A percentile compares a stretch with the other conserved stretches of the same genome.
These are phyloP conservation scores for Lasioglossum malachurum DNA, from an alignment of 2,888 invertebrate species.

Conservation along the genomic window DNA sequence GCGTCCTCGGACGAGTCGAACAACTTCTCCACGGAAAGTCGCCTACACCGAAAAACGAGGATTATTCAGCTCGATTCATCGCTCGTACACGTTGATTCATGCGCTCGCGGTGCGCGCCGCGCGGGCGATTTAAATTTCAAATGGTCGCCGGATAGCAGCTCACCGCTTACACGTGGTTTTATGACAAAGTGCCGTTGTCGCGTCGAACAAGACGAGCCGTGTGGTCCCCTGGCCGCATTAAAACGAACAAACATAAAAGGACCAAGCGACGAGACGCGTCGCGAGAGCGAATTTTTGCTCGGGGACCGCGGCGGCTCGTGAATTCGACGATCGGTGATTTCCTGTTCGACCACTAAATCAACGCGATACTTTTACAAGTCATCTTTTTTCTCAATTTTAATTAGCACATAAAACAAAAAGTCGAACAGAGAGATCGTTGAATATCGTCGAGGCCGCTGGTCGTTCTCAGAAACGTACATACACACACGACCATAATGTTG, in stretches of 20 bases:
- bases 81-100: constrained; percentile 65
- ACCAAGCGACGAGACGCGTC: constrained; percentile 13
- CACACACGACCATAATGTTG: not conserved
- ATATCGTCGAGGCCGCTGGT: constrained; percentile 21
- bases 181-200: constrained; percentile 77
- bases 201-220: constrained; percentile 68
- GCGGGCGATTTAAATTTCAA: constrained; percentile 76
- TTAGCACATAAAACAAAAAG: constrained; percentile 12
- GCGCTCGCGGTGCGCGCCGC: constrained; percentile 47
- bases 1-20: constrained; percentile 21
- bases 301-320: constrained; percentile 3
- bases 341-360: not conserved
- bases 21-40: constrained; percentile 47
- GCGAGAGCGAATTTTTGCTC: constrained; percentile 18
- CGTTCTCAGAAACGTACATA: constrained; percentile 3
- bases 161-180: constrained; percentile 67
- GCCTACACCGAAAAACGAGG: constrained; percentile 48
- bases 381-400: constrained; percentile 19
- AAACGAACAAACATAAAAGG: constrained; percentile 48
- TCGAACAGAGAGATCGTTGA: not conserved
- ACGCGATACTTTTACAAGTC: not conserved
- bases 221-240: constrained; percentile 59
- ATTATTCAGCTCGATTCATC: constrained; percentile 58
- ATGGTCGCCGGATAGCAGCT: constrained; percentile 68
- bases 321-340: constrained; percentile 11